phyloP scores from a whole-genome alignment of 1,140 invertebrate species.

The Ylistrum balloti region DNA sequence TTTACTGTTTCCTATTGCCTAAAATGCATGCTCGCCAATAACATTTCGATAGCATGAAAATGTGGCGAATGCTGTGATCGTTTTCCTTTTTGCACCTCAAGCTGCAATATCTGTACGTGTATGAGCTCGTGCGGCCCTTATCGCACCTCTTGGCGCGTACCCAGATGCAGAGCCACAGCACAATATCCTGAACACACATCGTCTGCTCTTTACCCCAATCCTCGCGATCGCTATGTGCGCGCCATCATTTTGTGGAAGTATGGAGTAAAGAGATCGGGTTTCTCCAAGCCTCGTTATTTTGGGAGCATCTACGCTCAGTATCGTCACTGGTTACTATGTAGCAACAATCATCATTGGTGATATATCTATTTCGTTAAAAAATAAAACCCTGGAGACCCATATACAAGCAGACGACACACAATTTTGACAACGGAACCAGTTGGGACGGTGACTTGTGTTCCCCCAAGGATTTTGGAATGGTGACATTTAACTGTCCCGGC shows the following conservation, averaged over 20 bases:
- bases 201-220: background rate
- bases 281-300: slow-evolving; percentile 11
- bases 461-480: slow-evolving; percentile 17
- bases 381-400: background rate
- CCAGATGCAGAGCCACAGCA: slow-evolving; percentile 37
- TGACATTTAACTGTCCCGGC: slow-evolving; percentile 9
- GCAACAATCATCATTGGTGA: slow-evolving; percentile 26
- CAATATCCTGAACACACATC: slow-evolving; percentile 15
- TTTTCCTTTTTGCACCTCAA: slow-evolving; percentile 15
- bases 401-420: background rate
- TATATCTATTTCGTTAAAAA: background rate
- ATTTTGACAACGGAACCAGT: background rate
- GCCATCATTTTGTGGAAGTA: slow-evolving; percentile 38
- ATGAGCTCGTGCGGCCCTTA: slow-evolving; percentile 1
- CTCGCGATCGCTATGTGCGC: background rate
- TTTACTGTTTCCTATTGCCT: background rate
- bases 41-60: background rate
- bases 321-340: background rate
- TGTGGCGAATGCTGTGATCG: background rate
- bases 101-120: slow-evolving; percentile 17
- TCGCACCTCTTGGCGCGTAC: slow-evolving; percentile 29
- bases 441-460: background rate
- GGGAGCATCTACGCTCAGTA: background rate
- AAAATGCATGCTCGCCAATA: slow-evolving; percentile 9
- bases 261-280: background rate